phyloP scores from a whole-genome alignment of 1,140 invertebrate genomes.

The Heliconius eleuchia region DNA sequence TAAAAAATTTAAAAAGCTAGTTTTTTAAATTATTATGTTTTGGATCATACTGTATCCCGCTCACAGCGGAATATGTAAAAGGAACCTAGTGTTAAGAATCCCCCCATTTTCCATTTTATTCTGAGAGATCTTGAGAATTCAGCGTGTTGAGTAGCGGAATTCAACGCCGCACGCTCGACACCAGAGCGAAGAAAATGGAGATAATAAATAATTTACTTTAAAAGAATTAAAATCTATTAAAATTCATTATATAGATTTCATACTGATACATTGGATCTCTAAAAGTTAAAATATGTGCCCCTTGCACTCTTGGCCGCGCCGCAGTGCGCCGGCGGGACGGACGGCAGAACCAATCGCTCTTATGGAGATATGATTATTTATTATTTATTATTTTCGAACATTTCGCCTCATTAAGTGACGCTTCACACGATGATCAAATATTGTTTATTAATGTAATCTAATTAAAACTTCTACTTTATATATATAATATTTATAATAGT shows the following conservation, averaged over 20 bases:
- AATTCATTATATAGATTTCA: not conserved
- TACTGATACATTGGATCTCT: not conserved
- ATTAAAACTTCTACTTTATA: not conserved
- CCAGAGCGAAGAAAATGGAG: too few species aligned
- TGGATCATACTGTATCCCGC: too few species aligned
- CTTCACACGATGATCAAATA: constrained; percentile 34
- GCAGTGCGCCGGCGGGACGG: not conserved
- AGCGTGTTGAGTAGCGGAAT: too few species aligned
- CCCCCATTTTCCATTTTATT: too few species aligned
- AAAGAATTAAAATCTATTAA: not conserved
- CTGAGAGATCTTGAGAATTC: too few species aligned
- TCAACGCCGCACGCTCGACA: too few species aligned
- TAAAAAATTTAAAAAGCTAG: too few species aligned
- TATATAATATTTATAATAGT: too few species aligned
- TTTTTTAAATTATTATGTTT: too few species aligned
- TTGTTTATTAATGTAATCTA: not conserved
- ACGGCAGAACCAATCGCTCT: constrained; percentile 46
- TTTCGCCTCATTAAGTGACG: constrained; percentile 32
- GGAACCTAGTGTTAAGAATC: too few species aligned
- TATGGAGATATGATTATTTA: constrained; percentile 28
- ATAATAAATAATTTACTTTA: too few species aligned
- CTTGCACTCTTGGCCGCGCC: constrained; percentile 24
- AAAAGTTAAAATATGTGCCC: constrained; percentile 22
- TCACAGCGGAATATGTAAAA: too few species aligned
- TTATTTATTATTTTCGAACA: constrained; percentile 29